Conservation (phyloP, 2,113 vertebrate genomes). For the Malurus elegans region DNA sequence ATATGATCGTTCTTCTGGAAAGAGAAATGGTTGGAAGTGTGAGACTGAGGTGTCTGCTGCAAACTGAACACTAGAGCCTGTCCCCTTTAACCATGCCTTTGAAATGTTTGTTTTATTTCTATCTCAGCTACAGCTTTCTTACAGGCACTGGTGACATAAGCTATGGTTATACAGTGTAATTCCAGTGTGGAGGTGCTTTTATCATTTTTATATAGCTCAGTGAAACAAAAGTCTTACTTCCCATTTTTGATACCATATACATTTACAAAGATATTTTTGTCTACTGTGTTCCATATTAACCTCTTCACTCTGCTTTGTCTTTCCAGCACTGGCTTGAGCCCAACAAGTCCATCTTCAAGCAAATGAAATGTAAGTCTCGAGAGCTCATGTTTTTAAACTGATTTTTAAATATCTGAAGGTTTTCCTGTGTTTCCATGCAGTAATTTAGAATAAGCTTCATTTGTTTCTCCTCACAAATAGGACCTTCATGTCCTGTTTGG, state of each 20-base stretch:
- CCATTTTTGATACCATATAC: neutral
- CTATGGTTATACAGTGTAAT: neutral
- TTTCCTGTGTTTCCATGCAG: conserved; percentile 7
- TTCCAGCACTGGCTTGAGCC: conserved; percentile 96
- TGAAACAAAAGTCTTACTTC: neutral
- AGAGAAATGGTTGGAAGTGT: neutral
- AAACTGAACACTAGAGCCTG: neutral
- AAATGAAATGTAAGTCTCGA: conserved; percentile 97
- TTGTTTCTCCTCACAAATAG: neutral
- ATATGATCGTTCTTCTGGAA: neutral
- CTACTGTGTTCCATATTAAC: neutral
- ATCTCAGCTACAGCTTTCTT: neutral
- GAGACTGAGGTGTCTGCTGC: neutral
- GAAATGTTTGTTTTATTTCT: neutral
- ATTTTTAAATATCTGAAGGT: neutral
- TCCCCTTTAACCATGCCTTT: neutral
- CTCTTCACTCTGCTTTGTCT: conserved; percentile 56
- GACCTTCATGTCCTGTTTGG: neutral
- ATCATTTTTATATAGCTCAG: neutral
- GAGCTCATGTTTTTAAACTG: neutral
- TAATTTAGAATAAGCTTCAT: neutral
- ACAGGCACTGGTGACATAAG: neutral
- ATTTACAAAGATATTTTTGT: neutral
- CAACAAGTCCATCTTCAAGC: conserved; percentile 91
- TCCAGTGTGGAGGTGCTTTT: neutral